Conservation (phyloP, 2,888 invertebrate genomes). For the Apocheima hispidaria region DNA sequence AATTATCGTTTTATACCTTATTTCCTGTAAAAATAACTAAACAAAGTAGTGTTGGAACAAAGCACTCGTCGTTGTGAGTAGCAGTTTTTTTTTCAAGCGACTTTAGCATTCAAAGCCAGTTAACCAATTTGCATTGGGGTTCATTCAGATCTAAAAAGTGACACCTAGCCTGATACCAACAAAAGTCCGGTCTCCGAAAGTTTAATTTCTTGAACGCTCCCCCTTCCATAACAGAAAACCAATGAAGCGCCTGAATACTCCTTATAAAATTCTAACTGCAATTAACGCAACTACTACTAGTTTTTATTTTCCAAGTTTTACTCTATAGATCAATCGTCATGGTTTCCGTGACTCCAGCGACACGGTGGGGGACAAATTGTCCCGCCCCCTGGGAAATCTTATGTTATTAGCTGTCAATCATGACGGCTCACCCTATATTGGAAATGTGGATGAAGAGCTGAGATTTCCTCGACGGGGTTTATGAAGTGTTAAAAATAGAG, state of each 20-base stretch:
- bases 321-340: background rate
- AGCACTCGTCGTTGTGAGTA: too few relatives aligned
- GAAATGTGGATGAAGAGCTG: slow-evolving; percentile 46
- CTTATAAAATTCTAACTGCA: background rate
- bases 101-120: too few relatives aligned
- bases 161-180: too few relatives aligned
- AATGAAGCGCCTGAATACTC: background rate
- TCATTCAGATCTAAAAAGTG: too few relatives aligned
- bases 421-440: slow-evolving; percentile 45
- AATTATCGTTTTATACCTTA: too few relatives aligned
- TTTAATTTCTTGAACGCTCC: too few relatives aligned
- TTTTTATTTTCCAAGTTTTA: background rate
- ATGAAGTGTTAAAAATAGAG: slow-evolving; percentile 1
- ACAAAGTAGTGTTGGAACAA: too few relatives aligned
- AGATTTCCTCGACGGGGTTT: slow-evolving; percentile 43
- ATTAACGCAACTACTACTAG: background rate
- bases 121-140: too few relatives aligned
- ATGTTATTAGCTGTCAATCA: slow-evolving; percentile 81
- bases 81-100: too few relatives aligned
- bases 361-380: slow-evolving; percentile 68
- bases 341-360: slow-evolving; percentile 14
- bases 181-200: too few relatives aligned
- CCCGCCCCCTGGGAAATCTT: slow-evolving; percentile 71
- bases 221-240: too few relatives aligned
- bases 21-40: too few relatives aligned